A percentile compares a stretch with the other conserved stretches of the same genome.
Evolutionary conservation across 2,113 vertebrate genomes (phyloP).

Genomic region (Trochalopteron elliotii): DNA sequence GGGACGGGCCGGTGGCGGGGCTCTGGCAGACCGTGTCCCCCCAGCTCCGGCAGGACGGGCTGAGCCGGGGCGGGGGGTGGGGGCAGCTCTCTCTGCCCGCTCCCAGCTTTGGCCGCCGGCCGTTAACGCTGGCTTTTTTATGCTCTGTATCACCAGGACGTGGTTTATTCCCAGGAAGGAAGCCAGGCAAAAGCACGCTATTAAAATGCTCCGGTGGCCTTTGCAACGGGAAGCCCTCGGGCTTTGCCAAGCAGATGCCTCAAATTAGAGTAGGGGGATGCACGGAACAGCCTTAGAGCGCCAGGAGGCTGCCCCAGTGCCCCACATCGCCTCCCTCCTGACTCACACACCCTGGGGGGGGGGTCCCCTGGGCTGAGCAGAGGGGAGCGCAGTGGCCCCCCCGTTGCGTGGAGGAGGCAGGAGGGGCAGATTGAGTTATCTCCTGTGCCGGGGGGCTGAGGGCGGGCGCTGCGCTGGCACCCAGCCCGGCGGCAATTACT

Average conservation of each 20-base stretch:
- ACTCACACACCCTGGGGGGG: rapidly evolving
- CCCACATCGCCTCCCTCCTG: background rate
- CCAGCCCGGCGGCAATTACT: background rate
- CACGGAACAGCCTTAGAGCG: background rate
- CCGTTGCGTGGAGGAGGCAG: background rate
- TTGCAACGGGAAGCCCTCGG: background rate
- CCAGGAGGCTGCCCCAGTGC: background rate
- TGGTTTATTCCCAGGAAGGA: constrained; percentile 58
- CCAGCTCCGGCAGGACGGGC: rapidly evolving
- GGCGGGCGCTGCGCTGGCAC: background rate
- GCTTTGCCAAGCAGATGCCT: background rate
- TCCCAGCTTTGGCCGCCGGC: background rate
- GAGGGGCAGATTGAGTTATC: background rate
- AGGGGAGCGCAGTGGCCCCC: rapidly evolving
- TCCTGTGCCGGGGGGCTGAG: background rate
- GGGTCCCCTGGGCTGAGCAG: background rate
- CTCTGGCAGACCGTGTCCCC: background rate
- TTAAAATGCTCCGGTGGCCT: background rate
- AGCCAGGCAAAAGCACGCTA: background rate
- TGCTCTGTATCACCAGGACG: background rate
- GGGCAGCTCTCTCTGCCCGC: background rate
- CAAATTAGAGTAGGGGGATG: background rate
- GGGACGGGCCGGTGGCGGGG: rapidly evolving
- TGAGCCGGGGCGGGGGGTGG: rapidly evolving
- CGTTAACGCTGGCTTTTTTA: background rate